Evolutionary conservation across 1,140 invertebrate species (phyloP).

Genomic region (Platyscapa corneri): DNA sequence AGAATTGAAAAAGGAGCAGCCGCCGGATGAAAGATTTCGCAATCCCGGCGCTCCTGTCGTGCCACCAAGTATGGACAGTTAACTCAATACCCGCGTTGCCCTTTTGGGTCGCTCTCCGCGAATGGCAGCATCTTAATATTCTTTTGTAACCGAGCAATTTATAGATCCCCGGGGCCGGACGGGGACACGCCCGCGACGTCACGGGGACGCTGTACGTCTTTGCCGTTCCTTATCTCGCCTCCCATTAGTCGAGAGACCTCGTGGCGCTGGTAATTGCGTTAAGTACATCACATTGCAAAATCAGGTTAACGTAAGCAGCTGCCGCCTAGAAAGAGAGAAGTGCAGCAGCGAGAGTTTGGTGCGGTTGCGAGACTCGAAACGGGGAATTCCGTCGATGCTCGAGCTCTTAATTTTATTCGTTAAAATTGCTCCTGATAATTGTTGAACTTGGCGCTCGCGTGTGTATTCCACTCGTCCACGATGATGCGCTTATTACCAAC

Average conservation of each 20-base stretch:
- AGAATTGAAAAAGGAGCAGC: neutral
- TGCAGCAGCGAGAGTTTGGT: no score
- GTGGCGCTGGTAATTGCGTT: neutral
- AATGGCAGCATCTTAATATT: neutral
- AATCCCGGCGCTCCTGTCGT: neutral
- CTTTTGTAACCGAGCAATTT: neutral
- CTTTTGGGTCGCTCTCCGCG: no score
- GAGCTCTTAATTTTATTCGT: conserved; percentile 14
- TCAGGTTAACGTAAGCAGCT: conserved; percentile 10
- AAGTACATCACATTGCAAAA: conserved; percentile 7
- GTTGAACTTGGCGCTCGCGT: neutral
- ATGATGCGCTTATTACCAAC: neutral
- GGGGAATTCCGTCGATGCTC: conserved; percentile 51
- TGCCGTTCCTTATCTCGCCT: neutral
- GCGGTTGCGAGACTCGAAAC: no score
- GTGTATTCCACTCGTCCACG: neutral
- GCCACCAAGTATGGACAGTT: conserved; percentile 9
- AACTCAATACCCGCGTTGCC: neutral
- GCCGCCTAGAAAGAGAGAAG: neutral
- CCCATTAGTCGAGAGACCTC: neutral
- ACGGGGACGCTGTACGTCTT: no score
- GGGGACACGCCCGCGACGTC: neutral
- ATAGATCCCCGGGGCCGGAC: no score
- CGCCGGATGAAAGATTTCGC: conserved; percentile 14
- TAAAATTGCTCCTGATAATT: conserved; percentile 27